These are phyloP conservation scores for Caenorhabditis macrosperma DNA, from an alignment of 2,888 invertebrate species.

Conservation along the genomic window DNA sequence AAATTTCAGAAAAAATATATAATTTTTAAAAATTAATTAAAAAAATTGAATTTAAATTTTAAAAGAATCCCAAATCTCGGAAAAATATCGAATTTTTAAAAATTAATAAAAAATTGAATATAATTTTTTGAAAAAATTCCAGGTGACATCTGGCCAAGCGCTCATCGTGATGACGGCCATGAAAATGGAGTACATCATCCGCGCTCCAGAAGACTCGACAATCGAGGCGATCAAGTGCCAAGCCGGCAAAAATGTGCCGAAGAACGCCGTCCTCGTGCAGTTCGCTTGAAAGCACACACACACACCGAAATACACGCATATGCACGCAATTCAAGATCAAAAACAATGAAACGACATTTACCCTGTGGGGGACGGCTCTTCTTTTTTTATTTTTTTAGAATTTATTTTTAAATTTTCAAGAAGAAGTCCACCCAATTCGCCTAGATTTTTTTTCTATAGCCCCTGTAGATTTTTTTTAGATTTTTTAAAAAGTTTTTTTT, in stretches of 20 bases:
- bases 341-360: no score
- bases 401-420: background rate
- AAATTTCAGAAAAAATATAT: constrained; percentile 18
- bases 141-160: constrained; percentile 86
- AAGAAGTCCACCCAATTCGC: no score
- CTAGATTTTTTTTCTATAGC: background rate
- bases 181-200: constrained; percentile 99
- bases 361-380: no score
- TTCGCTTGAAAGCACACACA: no score
- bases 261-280: constrained; percentile 74
- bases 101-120: no score
- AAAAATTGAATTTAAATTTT: background rate
- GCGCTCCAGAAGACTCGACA: constrained; percentile 74
- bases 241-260: constrained; percentile 75
- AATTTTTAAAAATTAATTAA: background rate
- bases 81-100: background rate
- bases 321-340: no score
- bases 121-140: background rate
- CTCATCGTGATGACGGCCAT: constrained; percentile 96
- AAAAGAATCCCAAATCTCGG: no score
- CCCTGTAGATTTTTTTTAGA: background rate
- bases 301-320: no score
- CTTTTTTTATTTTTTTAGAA: no score
- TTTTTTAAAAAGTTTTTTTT: background rate
- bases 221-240: constrained; percentile 72